Percentiles rank a stretch among this genome's conserved stretches.
Conservation (phyloP, 2,888 invertebrate species). For the Caenorhabditis japonica region DNA sequence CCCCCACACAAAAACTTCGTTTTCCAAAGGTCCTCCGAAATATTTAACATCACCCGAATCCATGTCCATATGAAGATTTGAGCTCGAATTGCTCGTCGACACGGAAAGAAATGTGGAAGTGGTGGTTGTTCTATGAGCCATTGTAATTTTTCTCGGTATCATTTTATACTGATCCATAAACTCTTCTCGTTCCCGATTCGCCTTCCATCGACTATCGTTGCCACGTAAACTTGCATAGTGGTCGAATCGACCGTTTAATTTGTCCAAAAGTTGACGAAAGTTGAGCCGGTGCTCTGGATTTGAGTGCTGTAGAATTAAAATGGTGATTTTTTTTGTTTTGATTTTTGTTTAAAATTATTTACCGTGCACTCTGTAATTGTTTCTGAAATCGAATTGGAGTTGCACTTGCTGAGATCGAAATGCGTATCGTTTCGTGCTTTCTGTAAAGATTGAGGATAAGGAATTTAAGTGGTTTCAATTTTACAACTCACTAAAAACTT, state of each 20-base stretch:
- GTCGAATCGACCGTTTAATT: slow-evolving; percentile 4
- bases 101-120: slow-evolving; percentile 15
- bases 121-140: slow-evolving; percentile 20
- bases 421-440: slow-evolving; percentile 16
- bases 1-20: slow-evolving; percentile 28
- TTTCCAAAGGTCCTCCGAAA: slow-evolving; percentile 25
- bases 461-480: neutral
- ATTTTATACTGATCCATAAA: slow-evolving; percentile 32
- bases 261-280: slow-evolving; percentile 16
- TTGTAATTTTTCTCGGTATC: slow-evolving; percentile 15
- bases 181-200: slow-evolving; percentile 27
- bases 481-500: slow-evolving; percentile 20
- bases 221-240: slow-evolving; percentile 12
- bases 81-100: slow-evolving; percentile 10
- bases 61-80: neutral
- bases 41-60: neutral
- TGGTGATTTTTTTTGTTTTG: neutral
- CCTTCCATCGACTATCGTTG: slow-evolving; percentile 1
- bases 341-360: neutral
- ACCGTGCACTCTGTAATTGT: slow-evolving; percentile 26
- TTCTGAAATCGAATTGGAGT: slow-evolving; percentile 27
- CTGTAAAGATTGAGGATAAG: slow-evolving; percentile 1
- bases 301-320: slow-evolving; percentile 15
- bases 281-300: slow-evolving; percentile 7
- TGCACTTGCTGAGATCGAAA: slow-evolving; percentile 17